Evolutionary conservation across 2,113 vertebrate genomes (phyloP), one percentile per base, ranked within the genome.

Genomic region (Anguilla rostrata): DNA sequence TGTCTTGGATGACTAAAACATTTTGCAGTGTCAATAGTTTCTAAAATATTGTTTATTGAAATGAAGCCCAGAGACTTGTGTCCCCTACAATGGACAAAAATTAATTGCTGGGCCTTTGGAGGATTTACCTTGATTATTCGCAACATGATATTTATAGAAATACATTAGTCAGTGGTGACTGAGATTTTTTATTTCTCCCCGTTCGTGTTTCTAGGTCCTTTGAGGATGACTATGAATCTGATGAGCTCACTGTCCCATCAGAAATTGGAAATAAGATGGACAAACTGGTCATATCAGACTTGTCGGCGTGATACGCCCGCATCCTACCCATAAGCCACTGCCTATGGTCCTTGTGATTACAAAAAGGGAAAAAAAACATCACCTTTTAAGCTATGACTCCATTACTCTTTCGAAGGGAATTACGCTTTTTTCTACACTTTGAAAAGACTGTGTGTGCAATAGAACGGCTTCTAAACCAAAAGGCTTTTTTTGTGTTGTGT

Each of bases 171-270:
- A 14, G 12, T 53, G 12, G 49, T 34, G 20, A 41, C 15, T 81
- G 49, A 39, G 34, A 46, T 94, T 93, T 43, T 93, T 90, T 92
- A 94, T 89, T 75, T 75, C 26, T 9, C 26, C 71, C 71, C 49
- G 46, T 57, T 49, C 80, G 20, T 29, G 18, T 39, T 60, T 12
- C 22, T 94, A 99, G 98, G 93, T 98, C 97, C 12, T 98, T 99
- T 92, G 98, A 99, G 85, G 98, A 99, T 22, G 97, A 98, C 92
- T 99, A 97, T 87, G 98, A 99, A 88, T 95, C 96, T 20, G 98
- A 99, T 46, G 98, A 99, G 90, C 94, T 97, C 87, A 94, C 95
- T 84, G 90, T 96, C 89, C 89, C 96, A 15, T 94, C 96, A 92
- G 98, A 99, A 90, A 96, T 97, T 90, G 96, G 95, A 94, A 97